Conservation (phyloP, 1,140 invertebrate species). For the Heliconius himera region DNA sequence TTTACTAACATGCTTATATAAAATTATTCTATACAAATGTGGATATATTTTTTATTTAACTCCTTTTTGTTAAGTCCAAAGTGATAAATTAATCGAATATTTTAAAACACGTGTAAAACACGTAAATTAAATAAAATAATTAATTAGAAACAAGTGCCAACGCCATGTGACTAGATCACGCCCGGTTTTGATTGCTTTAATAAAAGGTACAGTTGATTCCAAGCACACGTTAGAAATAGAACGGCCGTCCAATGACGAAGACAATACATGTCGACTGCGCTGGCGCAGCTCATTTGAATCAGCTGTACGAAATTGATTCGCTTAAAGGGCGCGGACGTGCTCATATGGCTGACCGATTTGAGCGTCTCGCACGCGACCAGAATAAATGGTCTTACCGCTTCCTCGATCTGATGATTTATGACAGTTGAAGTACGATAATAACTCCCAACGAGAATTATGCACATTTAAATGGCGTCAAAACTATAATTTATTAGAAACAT, state of each 20-base stretch:
- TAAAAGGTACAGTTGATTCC: slow-evolving; percentile 41
- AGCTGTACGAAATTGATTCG: slow-evolving; percentile 59
- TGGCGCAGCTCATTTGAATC: slow-evolving; percentile 47
- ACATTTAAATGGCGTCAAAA: slow-evolving; percentile 30
- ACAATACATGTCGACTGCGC: slow-evolving; percentile 50
- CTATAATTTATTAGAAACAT: slow-evolving; percentile 17
- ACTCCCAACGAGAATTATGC: slow-evolving; percentile 34
- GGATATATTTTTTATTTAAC: no score
- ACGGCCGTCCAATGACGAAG: slow-evolving; percentile 47
- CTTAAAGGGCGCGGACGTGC: slow-evolving; percentile 35
- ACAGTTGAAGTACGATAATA: slow-evolving; percentile 37
- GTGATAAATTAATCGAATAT: neutral
- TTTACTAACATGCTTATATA: no score
- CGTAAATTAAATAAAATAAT: slow-evolving; percentile 34
- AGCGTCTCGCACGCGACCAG: slow-evolving; percentile 32
- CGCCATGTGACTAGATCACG: slow-evolving; percentile 35
- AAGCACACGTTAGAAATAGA: slow-evolving; percentile 47
- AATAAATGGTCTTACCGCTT: slow-evolving; percentile 40
- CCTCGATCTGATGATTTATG: slow-evolving; percentile 40
- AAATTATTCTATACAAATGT: no score
- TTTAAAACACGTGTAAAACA: slow-evolving; percentile 21
- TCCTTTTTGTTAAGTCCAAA: neutral
- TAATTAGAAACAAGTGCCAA: slow-evolving; percentile 39
- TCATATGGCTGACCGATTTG: slow-evolving; percentile 40
- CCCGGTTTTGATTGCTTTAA: slow-evolving; percentile 32